Evolutionary conservation across 2,113 vertebrate genomes (phyloP).

Genomic region (Amphiprion ocellaris): DNA sequence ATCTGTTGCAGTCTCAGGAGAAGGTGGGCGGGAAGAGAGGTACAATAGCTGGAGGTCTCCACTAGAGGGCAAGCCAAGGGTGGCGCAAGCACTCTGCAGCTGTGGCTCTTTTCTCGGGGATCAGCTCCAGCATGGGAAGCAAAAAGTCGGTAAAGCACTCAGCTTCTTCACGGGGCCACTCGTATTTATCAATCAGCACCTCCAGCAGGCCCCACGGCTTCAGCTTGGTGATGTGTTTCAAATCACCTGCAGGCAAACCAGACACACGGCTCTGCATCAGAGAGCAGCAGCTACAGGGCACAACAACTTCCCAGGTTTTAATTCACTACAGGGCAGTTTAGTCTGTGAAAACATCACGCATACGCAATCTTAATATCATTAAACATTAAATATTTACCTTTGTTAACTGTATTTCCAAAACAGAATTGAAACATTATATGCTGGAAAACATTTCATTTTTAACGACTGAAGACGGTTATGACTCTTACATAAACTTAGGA

Average conservation of each 20-base stretch:
- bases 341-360: not conserved
- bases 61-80: constrained; percentile 93
- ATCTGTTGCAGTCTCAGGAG: constrained; percentile 85
- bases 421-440: not conserved
- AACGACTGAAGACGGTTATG: not conserved
- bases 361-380: not conserved
- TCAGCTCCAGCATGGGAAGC: constrained; percentile 95
- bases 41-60: constrained; percentile 53
- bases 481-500: not conserved
- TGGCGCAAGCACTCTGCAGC: constrained; percentile 95
- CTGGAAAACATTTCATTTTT: not conserved
- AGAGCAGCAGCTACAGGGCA: not conserved
- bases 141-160: constrained; percentile 95
- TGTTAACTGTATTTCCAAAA: not conserved
- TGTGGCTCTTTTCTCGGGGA: constrained; percentile 95
- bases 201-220: constrained; percentile 98
- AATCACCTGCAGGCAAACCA: constrained; percentile 86
- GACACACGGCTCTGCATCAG: not conserved
- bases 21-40: constrained; percentile 45
- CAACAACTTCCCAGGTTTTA: accelerated
- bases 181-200: constrained; percentile 96
- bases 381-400: not conserved
- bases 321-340: not conserved
- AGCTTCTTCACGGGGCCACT: constrained; percentile 94
- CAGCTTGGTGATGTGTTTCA: constrained; percentile 99